Evolutionary conservation across 35 echinoderm and acorn worm genomes (phyloP).

Genomic region (Diadema setosum): DNA sequence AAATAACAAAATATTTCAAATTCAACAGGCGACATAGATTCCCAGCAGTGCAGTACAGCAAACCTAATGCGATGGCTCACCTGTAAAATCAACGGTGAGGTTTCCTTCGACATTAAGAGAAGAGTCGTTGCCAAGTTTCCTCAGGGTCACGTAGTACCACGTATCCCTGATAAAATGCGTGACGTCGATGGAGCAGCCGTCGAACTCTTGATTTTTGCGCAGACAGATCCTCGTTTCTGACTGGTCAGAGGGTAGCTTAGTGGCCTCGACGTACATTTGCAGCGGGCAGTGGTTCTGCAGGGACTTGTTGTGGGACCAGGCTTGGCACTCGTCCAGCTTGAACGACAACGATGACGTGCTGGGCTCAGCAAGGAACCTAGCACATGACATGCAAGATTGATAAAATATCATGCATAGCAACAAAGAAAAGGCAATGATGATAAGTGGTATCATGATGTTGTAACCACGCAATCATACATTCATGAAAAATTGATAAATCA

Average conservation of each 20-base stretch:
- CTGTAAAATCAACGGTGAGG: background rate
- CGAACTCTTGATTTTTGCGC: background rate
- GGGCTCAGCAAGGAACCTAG: conserved; percentile 37
- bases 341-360: conserved; percentile 8
- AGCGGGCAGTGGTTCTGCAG: conserved; percentile 5
- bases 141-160: conserved; percentile 62
- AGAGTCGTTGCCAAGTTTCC: background rate
- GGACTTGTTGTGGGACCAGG: background rate
- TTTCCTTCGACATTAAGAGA: background rate
- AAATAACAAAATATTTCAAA: too few species aligned
- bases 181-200: background rate
- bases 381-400: too few species aligned
- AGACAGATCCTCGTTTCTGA: background rate
- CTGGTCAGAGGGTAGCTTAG: background rate
- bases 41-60: too few species aligned
- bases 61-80: background rate
- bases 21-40: too few species aligned
- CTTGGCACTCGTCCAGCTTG: background rate
- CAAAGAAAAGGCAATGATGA: too few species aligned
- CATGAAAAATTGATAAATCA: too few species aligned
- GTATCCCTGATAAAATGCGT: background rate
- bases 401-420: too few species aligned
- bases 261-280: background rate
- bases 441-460: too few species aligned
- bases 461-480: too few species aligned